Conservation (phyloP, 2,113 vertebrate genomes). For the Sylvietta virens region DNA sequence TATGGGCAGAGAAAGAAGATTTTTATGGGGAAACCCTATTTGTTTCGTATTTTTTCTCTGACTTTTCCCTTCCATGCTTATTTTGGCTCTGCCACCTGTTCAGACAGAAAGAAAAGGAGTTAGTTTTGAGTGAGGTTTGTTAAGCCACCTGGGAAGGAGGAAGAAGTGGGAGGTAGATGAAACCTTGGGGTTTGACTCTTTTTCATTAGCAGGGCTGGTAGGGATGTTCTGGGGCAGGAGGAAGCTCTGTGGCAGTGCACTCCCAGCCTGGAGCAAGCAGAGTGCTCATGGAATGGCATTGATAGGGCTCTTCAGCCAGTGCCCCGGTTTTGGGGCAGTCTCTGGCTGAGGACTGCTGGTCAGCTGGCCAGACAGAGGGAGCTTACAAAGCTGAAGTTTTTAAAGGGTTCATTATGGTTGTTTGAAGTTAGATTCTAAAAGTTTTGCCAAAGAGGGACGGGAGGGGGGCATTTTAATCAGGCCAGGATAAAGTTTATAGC, state of each 20-base stretch:
- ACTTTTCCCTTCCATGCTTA: background rate
- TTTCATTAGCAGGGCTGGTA: background rate
- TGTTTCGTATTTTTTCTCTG: background rate
- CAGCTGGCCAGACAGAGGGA: background rate
- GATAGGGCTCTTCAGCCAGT: background rate
- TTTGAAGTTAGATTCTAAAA: background rate
- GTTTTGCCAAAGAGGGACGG: background rate
- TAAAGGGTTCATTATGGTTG: background rate
- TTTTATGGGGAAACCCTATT: background rate
- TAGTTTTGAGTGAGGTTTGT: background rate
- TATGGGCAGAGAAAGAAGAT: background rate
- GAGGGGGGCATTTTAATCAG: background rate
- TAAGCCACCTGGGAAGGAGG: background rate
- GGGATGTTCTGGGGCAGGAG: background rate
- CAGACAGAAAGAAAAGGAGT: background rate
- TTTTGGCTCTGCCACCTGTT: background rate
- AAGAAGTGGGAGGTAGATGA: background rate
- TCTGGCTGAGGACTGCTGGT: background rate
- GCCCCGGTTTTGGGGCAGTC: accelerated
- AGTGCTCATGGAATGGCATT: accelerated
- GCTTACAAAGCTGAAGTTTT: background rate
- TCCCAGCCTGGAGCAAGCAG: background rate
- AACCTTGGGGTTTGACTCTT: background rate
- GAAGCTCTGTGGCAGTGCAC: background rate
- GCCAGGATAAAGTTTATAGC: background rate